Base-by-base conservation (phyloP, 2,113 vertebrate species). In the Myanophis thanlyinensis region DNA sequence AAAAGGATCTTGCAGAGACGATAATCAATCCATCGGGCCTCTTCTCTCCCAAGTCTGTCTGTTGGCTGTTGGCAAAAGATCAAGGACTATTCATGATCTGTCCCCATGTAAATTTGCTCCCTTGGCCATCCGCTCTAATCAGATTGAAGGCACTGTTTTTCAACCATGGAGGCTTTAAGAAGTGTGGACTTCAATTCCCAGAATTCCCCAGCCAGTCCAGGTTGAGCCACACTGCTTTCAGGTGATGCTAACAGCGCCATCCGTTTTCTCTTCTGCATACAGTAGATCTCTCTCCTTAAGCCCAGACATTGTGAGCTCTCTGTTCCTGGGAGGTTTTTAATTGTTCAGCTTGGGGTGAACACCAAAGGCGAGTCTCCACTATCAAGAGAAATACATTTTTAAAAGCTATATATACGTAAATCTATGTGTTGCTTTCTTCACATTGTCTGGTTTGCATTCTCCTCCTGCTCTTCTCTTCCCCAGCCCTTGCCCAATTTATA, bases 381-480 rank as follows among this genome's bases (percentile, higher is more conserved):
- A 49, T 92, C 93, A 84, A 84, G 90, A 87, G 94, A 89, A 95
- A 92, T 85, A 87, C 86, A 95, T 96, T 96, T 95, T 94, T 96
- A 95, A 91, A 73, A 90, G 62, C 56, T 87, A 48, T 40, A 40
- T 80, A 80, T 80, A n/a, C n/a, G n/a, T n/a, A 80, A 40, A 40
- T 22, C 20, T 20, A 20, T 5, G 13, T 96, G 94, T 96, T 94
- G 95, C 93, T 95, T 96, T 95, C 92, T 95, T 93, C 91, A 92
- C 96, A 93, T 95, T 96, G 95, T 96, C 88, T 93, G 89, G 80
- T 96, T 95, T 90, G 49, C 93, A 49, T 93, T 93, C 94, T 95
- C 93, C 30, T 23, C 95, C 40, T 35, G 18, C 27, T 40, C 44
- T n/a, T 49, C 40, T 40, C 73, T 52, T 92, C 95, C 95, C 87